These are phyloP conservation scores for Anarhynchus alexandrinus DNA, from an alignment of 2,113 vertebrate species.

Conservation along the genomic window DNA sequence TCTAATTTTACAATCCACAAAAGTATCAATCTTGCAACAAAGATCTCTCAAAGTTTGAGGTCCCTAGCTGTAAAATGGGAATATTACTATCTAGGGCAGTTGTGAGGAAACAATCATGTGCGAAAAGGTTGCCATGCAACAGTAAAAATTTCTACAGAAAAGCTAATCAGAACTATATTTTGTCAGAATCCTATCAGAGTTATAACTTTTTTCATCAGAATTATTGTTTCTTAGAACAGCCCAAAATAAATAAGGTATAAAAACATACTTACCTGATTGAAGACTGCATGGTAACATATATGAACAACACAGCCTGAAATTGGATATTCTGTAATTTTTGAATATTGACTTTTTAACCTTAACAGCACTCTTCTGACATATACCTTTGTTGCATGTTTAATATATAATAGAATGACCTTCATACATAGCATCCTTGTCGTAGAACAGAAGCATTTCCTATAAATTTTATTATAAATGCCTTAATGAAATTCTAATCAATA, in stretches of 20 bases:
- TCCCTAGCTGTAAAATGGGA: background rate
- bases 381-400: background rate
- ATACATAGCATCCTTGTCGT: background rate
- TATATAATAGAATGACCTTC: constrained; percentile 55
- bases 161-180: background rate
- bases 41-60: background rate
- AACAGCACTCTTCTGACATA: background rate
- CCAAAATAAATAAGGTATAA: background rate
- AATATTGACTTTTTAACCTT: background rate
- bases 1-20: background rate
- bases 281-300: background rate
- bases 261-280: background rate
- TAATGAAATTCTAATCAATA: constrained; percentile 82
- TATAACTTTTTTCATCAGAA: background rate
- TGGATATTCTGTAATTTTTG: background rate
- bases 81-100: background rate
- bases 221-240: background rate
- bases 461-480: constrained; percentile 76
- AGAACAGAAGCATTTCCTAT: constrained; percentile 66
- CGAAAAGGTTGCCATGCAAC: background rate
- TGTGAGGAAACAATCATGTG: background rate
- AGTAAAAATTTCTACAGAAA: background rate
- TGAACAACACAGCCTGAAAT: background rate
- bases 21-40: background rate
- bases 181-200: background rate